Conservation (phyloP, 53 echinoderm and acorn worm species). For the Zoroaster sp. region DNA sequence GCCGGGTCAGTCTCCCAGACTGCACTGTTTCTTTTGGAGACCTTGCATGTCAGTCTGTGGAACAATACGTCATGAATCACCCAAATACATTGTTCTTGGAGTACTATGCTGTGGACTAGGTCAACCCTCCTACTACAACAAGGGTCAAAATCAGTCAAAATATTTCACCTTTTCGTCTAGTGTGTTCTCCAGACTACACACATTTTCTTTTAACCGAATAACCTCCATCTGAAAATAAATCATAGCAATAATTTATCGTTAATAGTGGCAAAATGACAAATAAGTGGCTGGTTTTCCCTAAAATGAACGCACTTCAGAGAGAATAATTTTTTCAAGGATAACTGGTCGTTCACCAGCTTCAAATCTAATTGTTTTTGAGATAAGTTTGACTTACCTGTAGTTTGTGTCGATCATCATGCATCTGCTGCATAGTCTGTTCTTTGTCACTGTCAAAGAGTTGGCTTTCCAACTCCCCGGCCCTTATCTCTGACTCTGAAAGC, state of each 20-base stretch:
- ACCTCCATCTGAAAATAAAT: conserved; percentile 39
- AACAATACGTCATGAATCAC: too few species aligned
- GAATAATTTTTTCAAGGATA: not conserved
- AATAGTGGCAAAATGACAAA: too few species aligned
- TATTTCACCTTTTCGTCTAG: conserved; percentile 54
- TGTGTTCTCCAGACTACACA: conserved; percentile 26
- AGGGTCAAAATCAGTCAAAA: not conserved
- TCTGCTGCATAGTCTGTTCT: conserved; percentile 27
- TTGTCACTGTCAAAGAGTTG: conserved; percentile 1
- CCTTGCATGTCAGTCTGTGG: too few species aligned
- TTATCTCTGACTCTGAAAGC: conserved; percentile 38
- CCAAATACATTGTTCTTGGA: too few species aligned
- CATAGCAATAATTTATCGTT: too few species aligned
- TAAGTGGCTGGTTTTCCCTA: too few species aligned
- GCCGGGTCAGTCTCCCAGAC: too few species aligned
- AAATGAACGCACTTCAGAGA: too few species aligned
- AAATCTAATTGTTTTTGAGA: not conserved
- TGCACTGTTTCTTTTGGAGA: too few species aligned
- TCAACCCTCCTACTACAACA: too few species aligned
- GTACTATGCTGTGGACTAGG: too few species aligned
- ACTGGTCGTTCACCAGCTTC: too few species aligned
- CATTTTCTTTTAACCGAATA: conserved; percentile 24
- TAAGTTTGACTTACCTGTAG: conserved; percentile 51
- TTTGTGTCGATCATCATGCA: conserved; percentile 63
- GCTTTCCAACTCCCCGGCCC: conserved; percentile 8